Evolutionary conservation across 2,888 invertebrate species (phyloP).

Genomic region (Xestia c-nigrum): DNA sequence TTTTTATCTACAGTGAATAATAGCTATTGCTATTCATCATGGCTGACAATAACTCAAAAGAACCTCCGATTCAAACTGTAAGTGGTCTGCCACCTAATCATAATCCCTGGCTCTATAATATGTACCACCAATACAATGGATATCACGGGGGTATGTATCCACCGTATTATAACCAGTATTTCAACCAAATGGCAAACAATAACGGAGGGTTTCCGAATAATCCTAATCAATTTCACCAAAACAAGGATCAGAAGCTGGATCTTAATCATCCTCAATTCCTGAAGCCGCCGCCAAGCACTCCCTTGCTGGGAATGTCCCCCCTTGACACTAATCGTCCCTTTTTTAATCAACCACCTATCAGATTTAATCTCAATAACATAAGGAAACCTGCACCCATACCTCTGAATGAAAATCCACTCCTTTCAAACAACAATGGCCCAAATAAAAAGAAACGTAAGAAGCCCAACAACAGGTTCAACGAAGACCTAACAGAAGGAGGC

Average conservation of each 20-base stretch:
- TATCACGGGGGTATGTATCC: slow-evolving; percentile 86
- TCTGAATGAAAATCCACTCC: slow-evolving; percentile 84
- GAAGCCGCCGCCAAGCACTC: slow-evolving; percentile 80
- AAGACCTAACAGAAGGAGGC: slow-evolving; percentile 64
- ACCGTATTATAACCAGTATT: slow-evolving; percentile 89
- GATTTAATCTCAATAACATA: slow-evolving; percentile 86
- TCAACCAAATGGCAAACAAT: slow-evolving; percentile 84
- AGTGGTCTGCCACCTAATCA: slow-evolving; percentile 84
- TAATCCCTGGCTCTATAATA: slow-evolving; percentile 86
- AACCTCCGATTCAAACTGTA: slow-evolving; percentile 87
- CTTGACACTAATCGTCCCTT: slow-evolving; percentile 84
- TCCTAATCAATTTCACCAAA: slow-evolving; percentile 80
- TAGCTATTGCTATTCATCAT: slow-evolving; percentile 66
- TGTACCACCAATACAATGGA: slow-evolving; percentile 83
- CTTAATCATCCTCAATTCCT: slow-evolving; percentile 79
- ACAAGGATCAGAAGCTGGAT: slow-evolving; percentile 77
- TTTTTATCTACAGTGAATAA: not conserved
- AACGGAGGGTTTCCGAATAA: slow-evolving; percentile 76
- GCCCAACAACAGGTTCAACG: slow-evolving; percentile 89
- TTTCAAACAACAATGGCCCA: slow-evolving; percentile 86
- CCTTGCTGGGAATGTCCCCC: slow-evolving; percentile 87
- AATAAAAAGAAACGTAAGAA: slow-evolving; percentile 95
- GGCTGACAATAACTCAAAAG: slow-evolving; percentile 85
- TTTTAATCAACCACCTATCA: slow-evolving; percentile 86
- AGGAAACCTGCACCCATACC: slow-evolving; percentile 84